These are phyloP conservation scores for Volucella inflata DNA, from an alignment of 2,888 invertebrate genomes.

Conservation along the genomic window DNA sequence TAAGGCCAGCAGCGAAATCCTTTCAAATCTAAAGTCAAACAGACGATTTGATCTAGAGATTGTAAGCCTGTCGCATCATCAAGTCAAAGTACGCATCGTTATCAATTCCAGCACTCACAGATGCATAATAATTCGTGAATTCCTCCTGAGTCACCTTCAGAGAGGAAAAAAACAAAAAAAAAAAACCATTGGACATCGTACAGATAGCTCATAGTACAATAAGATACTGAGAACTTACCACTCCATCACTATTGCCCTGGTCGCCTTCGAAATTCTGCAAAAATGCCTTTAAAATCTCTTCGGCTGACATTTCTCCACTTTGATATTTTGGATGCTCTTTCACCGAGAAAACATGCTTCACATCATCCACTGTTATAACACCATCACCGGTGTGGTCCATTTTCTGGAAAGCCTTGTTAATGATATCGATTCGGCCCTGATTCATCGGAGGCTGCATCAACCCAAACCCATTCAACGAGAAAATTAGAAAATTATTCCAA, in stretches of 20 bases:
- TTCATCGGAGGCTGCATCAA: slow-evolving; percentile 91
- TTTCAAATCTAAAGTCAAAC: not conserved
- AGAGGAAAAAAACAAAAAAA: slow-evolving; percentile 13
- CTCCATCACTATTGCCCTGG: slow-evolving; percentile 87
- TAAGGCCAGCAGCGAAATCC: slow-evolving; percentile 14
- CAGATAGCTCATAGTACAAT: slow-evolving; percentile 73
- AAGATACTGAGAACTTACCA: slow-evolving; percentile 84
- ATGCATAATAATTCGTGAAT: slow-evolving; percentile 96
- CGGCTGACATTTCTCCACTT: slow-evolving; percentile 94
- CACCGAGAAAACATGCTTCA: slow-evolving; percentile 91
- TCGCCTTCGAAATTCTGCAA: slow-evolving; percentile 93
- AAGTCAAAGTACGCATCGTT: slow-evolving; percentile 97
- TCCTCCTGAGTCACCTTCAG: slow-evolving; percentile 97
- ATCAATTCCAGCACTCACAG: slow-evolving; percentile 97
- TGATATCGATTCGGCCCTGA: slow-evolving; percentile 88
- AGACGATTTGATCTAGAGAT: slow-evolving; percentile 86
- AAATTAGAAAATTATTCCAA: slow-evolving; percentile 1
- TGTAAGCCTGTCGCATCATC: slow-evolving; percentile 96
- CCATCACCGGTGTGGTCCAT: slow-evolving; percentile 94
- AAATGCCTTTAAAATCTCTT: slow-evolving; percentile 91
- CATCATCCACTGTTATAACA: slow-evolving; percentile 89
- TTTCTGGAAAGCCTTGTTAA: slow-evolving; percentile 93
- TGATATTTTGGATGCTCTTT: slow-evolving; percentile 92
- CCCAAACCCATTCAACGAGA: not conserved
- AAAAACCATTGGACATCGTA: not conserved